Evolutionary conservation across 2,888 invertebrate genomes (phyloP).

Genomic region (Apeira syringaria): DNA sequence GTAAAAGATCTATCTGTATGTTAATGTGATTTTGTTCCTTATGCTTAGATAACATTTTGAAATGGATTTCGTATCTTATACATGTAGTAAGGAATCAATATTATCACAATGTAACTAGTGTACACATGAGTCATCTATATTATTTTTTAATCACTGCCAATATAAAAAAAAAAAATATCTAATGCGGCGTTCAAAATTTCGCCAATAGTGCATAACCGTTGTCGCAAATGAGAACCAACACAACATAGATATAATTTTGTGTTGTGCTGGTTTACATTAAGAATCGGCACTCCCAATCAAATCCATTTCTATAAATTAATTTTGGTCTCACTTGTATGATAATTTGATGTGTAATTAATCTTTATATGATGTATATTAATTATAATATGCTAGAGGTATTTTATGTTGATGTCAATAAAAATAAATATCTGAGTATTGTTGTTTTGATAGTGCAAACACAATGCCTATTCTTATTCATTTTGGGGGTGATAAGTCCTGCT

Average conservation of each 20-base stretch:
- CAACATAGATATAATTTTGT: too few relatives aligned
- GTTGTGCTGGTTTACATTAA: too few relatives aligned
- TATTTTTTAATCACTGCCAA: slow-evolving; percentile 68
- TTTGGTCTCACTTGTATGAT: slow-evolving; percentile 78
- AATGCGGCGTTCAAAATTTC: too few relatives aligned
- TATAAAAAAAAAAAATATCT: slow-evolving; percentile 45
- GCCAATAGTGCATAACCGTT: too few relatives aligned
- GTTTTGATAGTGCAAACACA: slow-evolving; percentile 38
- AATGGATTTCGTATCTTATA: slow-evolving; percentile 52
- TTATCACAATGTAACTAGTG: slow-evolving; percentile 32
- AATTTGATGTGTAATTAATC: slow-evolving; percentile 76
- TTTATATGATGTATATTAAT: slow-evolving; percentile 68
- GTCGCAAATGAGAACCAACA: too few relatives aligned
- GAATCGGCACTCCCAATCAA: slow-evolving; percentile 63
- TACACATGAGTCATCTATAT: slow-evolving; percentile 33
- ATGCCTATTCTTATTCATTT: too few relatives aligned
- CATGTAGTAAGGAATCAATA: too few relatives aligned
- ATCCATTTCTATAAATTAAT: slow-evolving; percentile 67
- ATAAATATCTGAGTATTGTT: slow-evolving; percentile 51
- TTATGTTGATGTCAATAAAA: slow-evolving; percentile 79
- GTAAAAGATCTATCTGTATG: slow-evolving; percentile 54
- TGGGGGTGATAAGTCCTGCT: too few relatives aligned
- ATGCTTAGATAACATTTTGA: slow-evolving; percentile 49
- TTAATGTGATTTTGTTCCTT: slow-evolving; percentile 74
- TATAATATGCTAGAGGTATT: slow-evolving; percentile 70